A percentile compares a stretch with the other conserved stretches of the same genome.
Conservation (phyloP, 2,113 vertebrate species). For the Leptodactylus fuscus region DNA sequence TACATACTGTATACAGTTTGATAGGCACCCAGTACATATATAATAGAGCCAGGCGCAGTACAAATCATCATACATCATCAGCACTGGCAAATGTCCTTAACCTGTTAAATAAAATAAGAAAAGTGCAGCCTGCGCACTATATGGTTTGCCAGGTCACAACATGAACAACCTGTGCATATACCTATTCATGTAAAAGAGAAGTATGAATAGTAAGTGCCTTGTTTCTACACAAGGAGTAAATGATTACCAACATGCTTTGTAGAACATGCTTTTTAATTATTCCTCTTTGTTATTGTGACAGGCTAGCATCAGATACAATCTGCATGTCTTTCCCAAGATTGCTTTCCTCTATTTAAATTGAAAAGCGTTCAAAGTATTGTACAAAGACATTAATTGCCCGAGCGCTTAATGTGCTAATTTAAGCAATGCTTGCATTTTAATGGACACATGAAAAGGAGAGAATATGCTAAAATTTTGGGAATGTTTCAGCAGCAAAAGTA, state of each 20-base stretch:
- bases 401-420: constrained; percentile 56
- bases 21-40: no score
- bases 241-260: constrained; percentile 46
- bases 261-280: constrained; percentile 51
- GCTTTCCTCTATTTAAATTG: constrained; percentile 63
- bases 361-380: constrained; percentile 59
- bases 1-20: no score
- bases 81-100: neutral
- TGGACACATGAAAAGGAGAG: constrained; percentile 18
- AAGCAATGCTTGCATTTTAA: constrained; percentile 9
- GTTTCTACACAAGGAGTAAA: neutral
- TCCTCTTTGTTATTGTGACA: constrained; percentile 60
- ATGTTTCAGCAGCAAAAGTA: constrained; percentile 11
- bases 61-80: neutral
- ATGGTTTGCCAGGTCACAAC: neutral
- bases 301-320: constrained; percentile 47
- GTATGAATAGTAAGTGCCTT: constrained; percentile 4
- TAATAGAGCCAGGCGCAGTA: no score
- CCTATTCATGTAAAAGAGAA: neutral
- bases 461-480: constrained; percentile 20
- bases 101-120: neutral
- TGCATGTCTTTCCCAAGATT: constrained; percentile 58
- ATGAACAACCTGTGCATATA: neutral
- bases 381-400: constrained; percentile 62
- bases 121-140: neutral